Base-by-base conservation (phyloP, 2,888 invertebrate species). In the Axea sp. region DNA sequence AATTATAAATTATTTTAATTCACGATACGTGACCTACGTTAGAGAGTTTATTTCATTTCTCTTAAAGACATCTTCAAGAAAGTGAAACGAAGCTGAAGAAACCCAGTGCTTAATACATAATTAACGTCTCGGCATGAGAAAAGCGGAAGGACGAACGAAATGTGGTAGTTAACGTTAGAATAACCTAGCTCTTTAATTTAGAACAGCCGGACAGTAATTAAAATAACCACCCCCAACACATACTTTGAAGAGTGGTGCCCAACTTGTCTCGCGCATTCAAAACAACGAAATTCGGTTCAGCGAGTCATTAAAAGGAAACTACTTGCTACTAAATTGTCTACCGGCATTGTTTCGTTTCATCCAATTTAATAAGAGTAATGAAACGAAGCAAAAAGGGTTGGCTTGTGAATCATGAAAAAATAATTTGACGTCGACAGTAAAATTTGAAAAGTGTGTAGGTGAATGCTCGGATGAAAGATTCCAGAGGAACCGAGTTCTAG, bases 141-240 rank as follows among this genome's bases (percentile, higher is more conserved):
- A 53, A 60, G 60, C 55, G 26, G 59, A 74, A 30, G 64, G 45
- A 26, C 49, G 59, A 74, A 43, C 64, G 65, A 78, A 81, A 83
- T 78, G 77, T 80, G 77, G 78, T 77, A 78, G 77, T 80, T 80
- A 78, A 79, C 80, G 80, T 80, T 76, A 81, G 83, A 83, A 85
- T 85, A 86, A 85, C 83, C 84, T 77, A 78, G 86, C 85, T 86
- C 87, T 86, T 86, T 86, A 86, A 87, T 87, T 87, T 84, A 86
- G 84, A 84, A 83, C 82, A 80, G 77, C 84, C 82, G 87, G 86
- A 86, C 87, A 86, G 87, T 86, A 87, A 87, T 87, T 87, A 87
- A 87, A 87, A 86, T 86, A 85, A 86, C 86, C 85, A 81, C 81
- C 84, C 84, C 81, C 77, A 67, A 82, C 83, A 81, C 84, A 83